Conservation (phyloP, 1,140 invertebrate genomes). For the Calliopsis andreniformis region DNA sequence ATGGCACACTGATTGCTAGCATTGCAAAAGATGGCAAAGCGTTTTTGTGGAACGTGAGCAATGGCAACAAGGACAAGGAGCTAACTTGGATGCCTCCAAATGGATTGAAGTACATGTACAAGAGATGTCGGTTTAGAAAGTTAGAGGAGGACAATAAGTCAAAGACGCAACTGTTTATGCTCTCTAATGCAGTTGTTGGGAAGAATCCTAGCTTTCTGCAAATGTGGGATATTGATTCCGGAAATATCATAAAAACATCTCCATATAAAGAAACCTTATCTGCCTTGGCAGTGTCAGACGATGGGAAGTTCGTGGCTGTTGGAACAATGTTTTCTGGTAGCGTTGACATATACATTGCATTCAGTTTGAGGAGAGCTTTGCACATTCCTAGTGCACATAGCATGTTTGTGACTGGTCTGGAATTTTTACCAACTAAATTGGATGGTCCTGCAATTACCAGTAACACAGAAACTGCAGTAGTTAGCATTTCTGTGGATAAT, state of each 20-base stretch:
- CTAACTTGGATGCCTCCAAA: slow-evolving; percentile 89
- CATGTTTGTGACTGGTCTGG: slow-evolving; percentile 96
- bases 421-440: slow-evolving; percentile 90
- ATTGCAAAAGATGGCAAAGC: slow-evolving; percentile 94
- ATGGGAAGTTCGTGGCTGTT: slow-evolving; percentile 94
- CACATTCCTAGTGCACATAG: slow-evolving; percentile 92
- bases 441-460: slow-evolving; percentile 85
- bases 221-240: slow-evolving; percentile 85
- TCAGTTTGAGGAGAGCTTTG: slow-evolving; percentile 94
- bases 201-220: slow-evolving; percentile 88
- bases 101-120: slow-evolving; percentile 90
- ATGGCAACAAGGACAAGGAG: slow-evolving; percentile 85
- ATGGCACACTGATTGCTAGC: slow-evolving; percentile 88
- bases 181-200: slow-evolving; percentile 89
- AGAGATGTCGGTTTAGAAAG: slow-evolving; percentile 87
- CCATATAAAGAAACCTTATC: slow-evolving; percentile 89
- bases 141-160: slow-evolving; percentile 78
- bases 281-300: slow-evolving; percentile 92
- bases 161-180: slow-evolving; percentile 89
- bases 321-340: slow-evolving; percentile 96
- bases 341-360: slow-evolving; percentile 94
- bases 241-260: slow-evolving; percentile 82
- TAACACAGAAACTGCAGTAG: slow-evolving; percentile 91
- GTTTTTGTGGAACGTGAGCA: slow-evolving; percentile 88
- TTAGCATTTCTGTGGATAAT: slow-evolving; percentile 97